phyloP scores from a whole-genome alignment of 2,113 vertebrate species.

The Apus apus region DNA sequence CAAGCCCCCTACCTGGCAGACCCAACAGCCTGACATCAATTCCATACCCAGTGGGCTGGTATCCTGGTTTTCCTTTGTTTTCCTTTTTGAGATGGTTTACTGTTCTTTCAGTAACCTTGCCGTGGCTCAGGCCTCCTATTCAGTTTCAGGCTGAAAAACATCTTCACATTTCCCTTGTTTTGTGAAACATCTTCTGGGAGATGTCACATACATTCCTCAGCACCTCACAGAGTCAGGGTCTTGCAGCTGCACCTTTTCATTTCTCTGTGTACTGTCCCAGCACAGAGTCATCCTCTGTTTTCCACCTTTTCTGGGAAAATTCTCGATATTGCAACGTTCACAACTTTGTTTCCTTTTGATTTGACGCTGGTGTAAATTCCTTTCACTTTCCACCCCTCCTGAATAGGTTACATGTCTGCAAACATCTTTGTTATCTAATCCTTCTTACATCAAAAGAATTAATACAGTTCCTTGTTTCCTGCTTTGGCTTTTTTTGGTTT shows the following conservation, averaged over 20 bases:
- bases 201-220: not conserved
- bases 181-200: not conserved
- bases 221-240: accelerated
- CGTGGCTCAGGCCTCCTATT: not conserved
- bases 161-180: not conserved
- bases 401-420: not conserved
- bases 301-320: not conserved
- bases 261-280: not conserved
- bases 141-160: not conserved
- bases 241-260: not conserved
- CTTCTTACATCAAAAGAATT: not conserved
- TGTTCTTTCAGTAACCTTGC: not conserved
- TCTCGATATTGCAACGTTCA: accelerated
- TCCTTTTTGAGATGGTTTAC: not conserved
- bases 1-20: not conserved
- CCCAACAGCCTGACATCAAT: not conserved
- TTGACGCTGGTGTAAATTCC: not conserved
- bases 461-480: not conserved
- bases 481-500: not conserved
- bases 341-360: not conserved
- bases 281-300: not conserved
- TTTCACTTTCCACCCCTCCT: not conserved
- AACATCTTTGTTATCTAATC: not conserved
- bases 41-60: not conserved
- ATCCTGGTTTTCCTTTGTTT: not conserved